Evolutionary conservation across 2,797 vertebrate genomes (phyloP), one percentile per base, ranked within the genome.

Genomic region (Mormyrops boulengeri): DNA sequence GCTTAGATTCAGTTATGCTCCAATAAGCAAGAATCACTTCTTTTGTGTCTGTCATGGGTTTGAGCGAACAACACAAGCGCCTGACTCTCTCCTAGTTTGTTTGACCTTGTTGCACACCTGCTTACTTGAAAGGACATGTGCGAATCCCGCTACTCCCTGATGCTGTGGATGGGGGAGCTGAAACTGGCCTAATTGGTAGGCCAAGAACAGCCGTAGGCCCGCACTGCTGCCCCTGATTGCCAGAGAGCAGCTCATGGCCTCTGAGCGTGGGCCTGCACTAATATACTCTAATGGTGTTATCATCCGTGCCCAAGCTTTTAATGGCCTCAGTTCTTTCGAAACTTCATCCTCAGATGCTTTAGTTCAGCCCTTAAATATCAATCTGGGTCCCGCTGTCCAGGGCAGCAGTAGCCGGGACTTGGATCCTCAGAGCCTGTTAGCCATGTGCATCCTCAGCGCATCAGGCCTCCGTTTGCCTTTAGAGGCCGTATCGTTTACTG

Each of bases 281-380:
- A 87, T 53, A 38, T 38, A 53, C 53, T 49, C 3, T 55, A 52
- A 47, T 60, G 41, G 44, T 44, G 52, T 52, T 49, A 80, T 77
- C 47, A 57, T 55, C 69, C 30, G 34, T 12, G n/a, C 26, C 26
- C 44, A 52, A 26, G 22, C 49, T 47, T 50, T 87, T 73, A 84
- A 89, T n/a, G 44, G 22, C 26, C 57, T 30, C 52, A 6, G 82
- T 92, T 88, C 92, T 91, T 92, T 94, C 90, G 92, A 91, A 88
- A 77, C 90, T 93, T 94, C 93, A 93, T 90, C 90, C 90, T 91
- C 91, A 92, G 90, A 91, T 90, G 88, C 82, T 91, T 92, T 91
- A 92, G 88, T 53, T 41, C 88, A 91, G 90, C 91, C 92, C 94
- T 92, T 94, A 92, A 94, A 94, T 93, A 90, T 93, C 93, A 94